Evolutionary conservation across 2,113 vertebrate genomes (phyloP).

Genomic region (Pao palembangensis): DNA sequence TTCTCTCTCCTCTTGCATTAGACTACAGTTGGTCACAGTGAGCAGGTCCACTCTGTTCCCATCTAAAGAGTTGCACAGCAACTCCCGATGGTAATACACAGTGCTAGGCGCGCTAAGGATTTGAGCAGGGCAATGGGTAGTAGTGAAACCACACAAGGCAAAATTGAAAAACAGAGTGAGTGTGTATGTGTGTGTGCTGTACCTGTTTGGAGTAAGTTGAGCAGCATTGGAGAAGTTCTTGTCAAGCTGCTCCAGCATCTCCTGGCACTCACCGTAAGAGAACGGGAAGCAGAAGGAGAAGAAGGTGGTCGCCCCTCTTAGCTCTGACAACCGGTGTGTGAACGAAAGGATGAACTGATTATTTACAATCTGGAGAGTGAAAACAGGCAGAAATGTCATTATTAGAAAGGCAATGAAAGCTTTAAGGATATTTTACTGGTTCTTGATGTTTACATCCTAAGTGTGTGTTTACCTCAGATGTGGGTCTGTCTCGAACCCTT

Average conservation of each 20-base stretch:
- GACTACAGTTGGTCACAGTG: slow-evolving; percentile 88
- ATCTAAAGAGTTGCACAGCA: slow-evolving; percentile 91
- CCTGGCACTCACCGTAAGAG: slow-evolving; percentile 92
- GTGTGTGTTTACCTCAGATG: slow-evolving; percentile 77
- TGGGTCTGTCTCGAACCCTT: slow-evolving; percentile 85
- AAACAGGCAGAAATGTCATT: slow-evolving; percentile 8
- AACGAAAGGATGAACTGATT: slow-evolving; percentile 93
- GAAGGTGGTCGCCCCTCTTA: slow-evolving; percentile 85
- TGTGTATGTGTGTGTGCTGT: not conserved
- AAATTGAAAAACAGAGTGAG: not conserved
- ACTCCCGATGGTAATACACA: slow-evolving; percentile 91
- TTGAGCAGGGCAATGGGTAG: not conserved
- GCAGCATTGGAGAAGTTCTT: slow-evolving; percentile 76
- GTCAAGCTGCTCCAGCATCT: slow-evolving; percentile 87
- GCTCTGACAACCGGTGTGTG: slow-evolving; percentile 87
- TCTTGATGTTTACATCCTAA: slow-evolving; percentile 6
- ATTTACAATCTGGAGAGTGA: slow-evolving; percentile 80
- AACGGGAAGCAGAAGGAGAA: slow-evolving; percentile 98
- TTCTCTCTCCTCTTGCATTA: slow-evolving; percentile 87
- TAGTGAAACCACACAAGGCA: not conserved
- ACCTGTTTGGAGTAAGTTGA: slow-evolving; percentile 83
- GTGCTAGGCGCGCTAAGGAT: slow-evolving; percentile 75
- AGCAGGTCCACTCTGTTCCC: slow-evolving; percentile 91
- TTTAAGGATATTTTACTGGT: slow-evolving; percentile 2
- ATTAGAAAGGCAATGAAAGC: slow-evolving; percentile 14